Base-by-base conservation (phyloP, 92 coral and sea anemone genomes). In the Nematostella vectensis region DNA sequence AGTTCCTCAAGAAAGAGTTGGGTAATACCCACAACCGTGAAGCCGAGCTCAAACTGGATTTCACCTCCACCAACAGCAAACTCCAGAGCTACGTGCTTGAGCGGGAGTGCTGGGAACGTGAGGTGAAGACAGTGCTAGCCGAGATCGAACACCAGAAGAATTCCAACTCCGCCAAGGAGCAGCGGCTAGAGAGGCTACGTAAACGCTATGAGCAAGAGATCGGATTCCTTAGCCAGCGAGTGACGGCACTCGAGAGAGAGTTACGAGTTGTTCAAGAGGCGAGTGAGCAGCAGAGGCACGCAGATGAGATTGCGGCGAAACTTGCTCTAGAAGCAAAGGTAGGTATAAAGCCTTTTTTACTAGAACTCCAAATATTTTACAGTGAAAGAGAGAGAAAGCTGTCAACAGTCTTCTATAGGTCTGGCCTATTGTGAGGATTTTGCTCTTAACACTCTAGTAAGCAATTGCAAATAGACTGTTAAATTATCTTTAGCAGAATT, bases 101-200 rank as follows among this genome's bases (percentile, higher is more conserved):
- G 59, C 65, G 95, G 15, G 95, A 85, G 29, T 81, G 87, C 58
- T 85, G 95, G 95, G 95, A 85, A 50, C 58, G 81, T 25, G 95
- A 85, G 39, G 95, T 85, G 17, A 85, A 85, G 25, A 64, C 83
- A 20, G 95, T 85, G 8, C 48, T 85, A 26, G 54, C 63, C 26
- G 95, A 85, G 55, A 75, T 85, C 60, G 95, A 85, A 30, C 82
- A 85, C 9, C 83, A 85, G 60, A 85, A 85, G 62, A 81, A 61
- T 71, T 58, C 64, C 10, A 85, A 74, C 62, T 72, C 65, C 24
- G 67, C 88, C 9, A 85, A 85, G 22, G 94, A 80, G 23, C 83
- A 81, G 55, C 81, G 70, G 39, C 47, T 80, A 54, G 71, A 80
- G 33, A 62, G 83, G 2, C 59, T 80, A 44, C 87, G 94, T 76